Evolutionary conservation across 2,888 invertebrate species (phyloP).

Genomic region (Lottia gigantea): DNA sequence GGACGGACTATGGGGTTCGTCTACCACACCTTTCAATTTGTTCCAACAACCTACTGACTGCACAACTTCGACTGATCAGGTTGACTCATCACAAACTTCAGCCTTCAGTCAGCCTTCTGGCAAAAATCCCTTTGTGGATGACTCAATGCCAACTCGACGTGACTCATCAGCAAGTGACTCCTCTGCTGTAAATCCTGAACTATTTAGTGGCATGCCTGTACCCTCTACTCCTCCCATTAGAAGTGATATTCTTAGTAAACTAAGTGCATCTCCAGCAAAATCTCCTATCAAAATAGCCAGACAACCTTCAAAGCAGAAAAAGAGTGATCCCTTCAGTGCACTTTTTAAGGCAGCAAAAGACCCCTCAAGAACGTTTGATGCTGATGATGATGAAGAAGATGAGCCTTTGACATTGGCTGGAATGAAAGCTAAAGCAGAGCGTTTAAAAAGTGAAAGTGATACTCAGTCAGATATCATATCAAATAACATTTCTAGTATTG

Average conservation of each 20-base stretch:
- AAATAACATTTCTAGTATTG: neutral
- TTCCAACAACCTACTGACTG: neutral
- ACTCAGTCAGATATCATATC: constrained; percentile 3
- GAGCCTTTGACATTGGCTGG: neutral
- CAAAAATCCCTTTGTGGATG: neutral
- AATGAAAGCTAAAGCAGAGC: constrained; percentile 1
- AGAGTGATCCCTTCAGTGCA: constrained; percentile 1
- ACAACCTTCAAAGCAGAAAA: neutral
- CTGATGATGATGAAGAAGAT: constrained; percentile 1
- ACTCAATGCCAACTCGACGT: neutral
- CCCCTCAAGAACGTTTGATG: neutral
- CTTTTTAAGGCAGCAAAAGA: constrained; percentile 8
- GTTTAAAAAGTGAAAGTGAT: constrained; percentile 1
- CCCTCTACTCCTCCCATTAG: neutral
- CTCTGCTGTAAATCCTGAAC: neutral
- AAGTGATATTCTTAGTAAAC: neutral
- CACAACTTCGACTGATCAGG: neutral
- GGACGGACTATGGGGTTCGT: constrained; percentile 22
- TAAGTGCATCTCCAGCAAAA: constrained; percentile 1
- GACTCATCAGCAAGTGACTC: neutral
- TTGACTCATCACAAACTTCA: neutral
- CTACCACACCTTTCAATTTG: constrained; percentile 10
- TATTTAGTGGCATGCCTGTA: neutral
- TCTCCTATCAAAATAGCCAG: constrained; percentile 1
- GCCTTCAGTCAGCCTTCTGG: neutral